Base-by-base conservation (phyloP, 2,888 invertebrate genomes). In the Aproaerema taeniolella region DNA sequence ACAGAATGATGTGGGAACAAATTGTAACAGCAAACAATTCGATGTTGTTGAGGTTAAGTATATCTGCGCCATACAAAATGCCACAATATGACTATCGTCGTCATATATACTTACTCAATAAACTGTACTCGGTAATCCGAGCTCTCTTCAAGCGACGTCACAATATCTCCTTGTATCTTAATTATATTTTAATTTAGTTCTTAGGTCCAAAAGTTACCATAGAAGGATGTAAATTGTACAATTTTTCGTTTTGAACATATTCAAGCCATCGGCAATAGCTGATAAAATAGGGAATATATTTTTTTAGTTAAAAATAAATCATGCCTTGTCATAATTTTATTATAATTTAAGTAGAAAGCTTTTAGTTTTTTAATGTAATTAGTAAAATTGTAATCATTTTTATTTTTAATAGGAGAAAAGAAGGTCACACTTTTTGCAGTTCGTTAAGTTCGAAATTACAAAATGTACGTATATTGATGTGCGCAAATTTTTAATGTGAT, bases 191-290 rank as follows among this genome's bases (percentile, higher is more conserved):
- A 56, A 48, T 51, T 38, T 77, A 74, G 74, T 58, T 50, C 39
- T 46, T 70, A 78, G 74, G 67, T 60, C 63, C 62, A 70, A 70
- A 67, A 67, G 82, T 82, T 82, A 82, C 82, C 82, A 78, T 75
- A 73, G 61, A 58, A 54, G 20, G 16, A 12, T 61, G 62, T 63
- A 50, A 61, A 63, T 58, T 67, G 74, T 79, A 81, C 75, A 79
- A 79, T 76, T 35, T 64, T 66, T 61, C 20, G 52, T 53, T 52
- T 57, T 59, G 55, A 58, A 53, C 62, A 61, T 54, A 46, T 57
- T 57, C 58, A 55, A 48, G 46, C 44, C 46, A 49, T 52, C 51
- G 44, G 49, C 50, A 58, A 57, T 58, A 56, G 51, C 49, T 41
- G 30, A 42, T 47, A 41, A 42, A 39, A 20, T 8, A 43, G 43